Conservation (phyloP, 2,888 invertebrate genomes). For the Drosophila buzzatii region DNA sequence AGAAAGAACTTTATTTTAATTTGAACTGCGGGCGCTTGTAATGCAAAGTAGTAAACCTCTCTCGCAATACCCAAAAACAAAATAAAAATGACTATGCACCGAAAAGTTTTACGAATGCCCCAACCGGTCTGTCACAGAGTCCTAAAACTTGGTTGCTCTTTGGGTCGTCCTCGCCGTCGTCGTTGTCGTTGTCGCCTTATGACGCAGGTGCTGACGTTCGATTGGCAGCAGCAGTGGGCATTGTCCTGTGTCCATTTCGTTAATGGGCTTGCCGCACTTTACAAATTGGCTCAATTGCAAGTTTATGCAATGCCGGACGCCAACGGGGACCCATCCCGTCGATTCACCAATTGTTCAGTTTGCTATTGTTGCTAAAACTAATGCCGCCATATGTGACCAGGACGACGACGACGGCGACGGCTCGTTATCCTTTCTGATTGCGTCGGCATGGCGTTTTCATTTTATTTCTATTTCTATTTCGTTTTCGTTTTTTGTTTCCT, state of each 20-base stretch:
- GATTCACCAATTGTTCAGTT: background rate
- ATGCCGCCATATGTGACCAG: conserved; percentile 83
- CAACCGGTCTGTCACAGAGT: background rate
- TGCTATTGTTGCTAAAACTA: conserved; percentile 68
- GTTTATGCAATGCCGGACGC: conserved; percentile 81
- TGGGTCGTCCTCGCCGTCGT: background rate
- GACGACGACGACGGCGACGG: conserved; percentile 63
- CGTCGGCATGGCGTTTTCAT: conserved; percentile 52
- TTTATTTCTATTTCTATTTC: conserved; percentile 26
- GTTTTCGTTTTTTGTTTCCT: conserved; percentile 19
- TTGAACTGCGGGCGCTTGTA: conserved; percentile 73
- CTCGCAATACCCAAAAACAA: background rate
- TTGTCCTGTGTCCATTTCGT: conserved; percentile 50
- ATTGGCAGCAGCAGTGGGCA: conserved; percentile 50
- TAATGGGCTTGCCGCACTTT: conserved; percentile 82
- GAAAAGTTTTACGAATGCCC: conserved; percentile 35
- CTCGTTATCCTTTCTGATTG: conserved; percentile 77
- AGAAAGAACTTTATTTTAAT: conserved; percentile 78
- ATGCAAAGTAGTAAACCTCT: conserved; percentile 62
- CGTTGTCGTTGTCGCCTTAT: conserved; percentile 8
- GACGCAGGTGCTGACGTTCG: conserved; percentile 66
- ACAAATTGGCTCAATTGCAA: conserved; percentile 85
- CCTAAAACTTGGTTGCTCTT: conserved; percentile 3
- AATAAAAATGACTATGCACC: conserved; percentile 39
- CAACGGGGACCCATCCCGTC: background rate